Evolutionary conservation across 1,140 invertebrate species (phyloP), one percentile per base, ranked within the genome.

Genomic region (Brachionus asplanchnoidis): DNA sequence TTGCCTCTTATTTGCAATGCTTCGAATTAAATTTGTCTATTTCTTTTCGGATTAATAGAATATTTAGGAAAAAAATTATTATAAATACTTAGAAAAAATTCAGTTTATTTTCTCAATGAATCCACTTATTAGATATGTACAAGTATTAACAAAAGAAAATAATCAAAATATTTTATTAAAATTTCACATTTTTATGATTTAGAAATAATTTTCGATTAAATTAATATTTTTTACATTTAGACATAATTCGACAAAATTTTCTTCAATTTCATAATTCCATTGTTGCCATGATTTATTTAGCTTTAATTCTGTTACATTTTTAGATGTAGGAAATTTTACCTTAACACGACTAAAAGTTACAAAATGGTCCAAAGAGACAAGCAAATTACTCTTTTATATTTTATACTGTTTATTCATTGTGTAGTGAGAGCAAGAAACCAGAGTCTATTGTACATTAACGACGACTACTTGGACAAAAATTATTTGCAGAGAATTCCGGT

Each of bases 281-380:
- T 68, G 68, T 73, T 73, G 68, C 68, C 17, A 73, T 73, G 68
- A 73, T 40, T 73, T n/a, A 28, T 8, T 11, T 20, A 73, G 42
- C 17, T 42, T 73, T 42, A 44, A 40, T 42, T 73, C 9, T 73
- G 32, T 40, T 40, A 32, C 9, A 68, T 32, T 68, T 68, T 68
- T 73, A 73, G 68, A 73, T 73, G 68, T 73, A 73, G 68, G 68
- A 73, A 73, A 73, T 40, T 73, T 68, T 32, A 68, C 26, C 66
- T n/a, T 0, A 68, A 68, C 6, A 28, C 32, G 40, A 73, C n/a
- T 42, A 9, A 73, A 17, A 42, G 17, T 20, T 42, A 42, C 28
- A 73, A 40, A 73, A 40, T 40, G 68, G 68, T 73, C 66, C 17
- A 32, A 68, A 73, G 17, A 73, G 9, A 20, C 14, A 40, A 42